Conservation (phyloP, 2,113 vertebrate genomes). For the Gavialis gangeticus region DNA sequence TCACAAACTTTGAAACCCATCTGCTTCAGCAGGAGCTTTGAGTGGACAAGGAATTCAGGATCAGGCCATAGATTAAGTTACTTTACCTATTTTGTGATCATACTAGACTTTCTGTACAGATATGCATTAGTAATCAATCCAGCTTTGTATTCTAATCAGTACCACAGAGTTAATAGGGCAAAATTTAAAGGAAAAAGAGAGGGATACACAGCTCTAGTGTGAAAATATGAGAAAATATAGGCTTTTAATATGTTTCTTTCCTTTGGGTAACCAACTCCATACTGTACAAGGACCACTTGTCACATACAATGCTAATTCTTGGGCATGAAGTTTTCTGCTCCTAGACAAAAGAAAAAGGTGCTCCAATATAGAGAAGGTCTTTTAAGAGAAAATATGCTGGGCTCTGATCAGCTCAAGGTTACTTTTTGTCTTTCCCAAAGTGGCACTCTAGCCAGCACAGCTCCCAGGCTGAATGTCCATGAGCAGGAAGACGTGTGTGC, state of each 20-base stretch:
- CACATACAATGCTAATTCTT: neutral
- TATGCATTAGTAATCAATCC: fast-evolving
- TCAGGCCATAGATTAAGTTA: neutral
- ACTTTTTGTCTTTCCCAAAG: too few species aligned
- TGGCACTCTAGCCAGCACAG: too few species aligned
- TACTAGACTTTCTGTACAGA: neutral
- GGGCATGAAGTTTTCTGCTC: too few species aligned
- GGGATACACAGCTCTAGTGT: fast-evolving
- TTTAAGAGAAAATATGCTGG: too few species aligned
- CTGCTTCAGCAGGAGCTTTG: neutral
- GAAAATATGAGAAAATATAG: neutral
- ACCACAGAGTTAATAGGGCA: neutral
- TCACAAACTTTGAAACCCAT: too few species aligned
- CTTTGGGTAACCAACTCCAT: neutral
- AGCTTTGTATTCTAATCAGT: neutral
- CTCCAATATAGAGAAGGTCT: too few species aligned
- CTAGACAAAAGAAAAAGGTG: too few species aligned
- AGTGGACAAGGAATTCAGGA: neutral
- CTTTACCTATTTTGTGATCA: neutral
- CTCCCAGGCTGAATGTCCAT: too few species aligned
- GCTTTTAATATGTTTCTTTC: neutral
- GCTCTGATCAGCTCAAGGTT: too few species aligned
- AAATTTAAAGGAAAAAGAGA: neutral
- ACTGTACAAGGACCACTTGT: fast-evolving
- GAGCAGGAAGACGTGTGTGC: too few species aligned